Conservation (phyloP, 2,888 invertebrate genomes). For the Anthoptus insignis region DNA sequence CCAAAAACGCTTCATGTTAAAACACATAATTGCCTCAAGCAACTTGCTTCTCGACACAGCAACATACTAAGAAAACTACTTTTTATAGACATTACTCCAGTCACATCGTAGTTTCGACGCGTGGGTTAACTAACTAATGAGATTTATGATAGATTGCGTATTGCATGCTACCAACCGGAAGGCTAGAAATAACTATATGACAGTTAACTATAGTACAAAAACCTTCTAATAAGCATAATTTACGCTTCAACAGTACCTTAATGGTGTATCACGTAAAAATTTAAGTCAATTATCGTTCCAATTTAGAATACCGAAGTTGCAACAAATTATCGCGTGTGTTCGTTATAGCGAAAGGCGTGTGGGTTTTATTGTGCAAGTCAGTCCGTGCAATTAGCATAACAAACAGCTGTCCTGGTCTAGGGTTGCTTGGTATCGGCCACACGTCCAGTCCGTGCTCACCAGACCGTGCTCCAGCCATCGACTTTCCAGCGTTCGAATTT, state of each 20-base stretch:
- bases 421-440: slow-evolving; percentile 73
- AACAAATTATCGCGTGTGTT: slow-evolving; percentile 60
- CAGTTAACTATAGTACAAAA: no score
- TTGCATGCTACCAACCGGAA: slow-evolving; percentile 26
- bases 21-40: slow-evolving; percentile 1
- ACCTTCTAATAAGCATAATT: slow-evolving; percentile 9
- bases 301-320: slow-evolving; percentile 49
- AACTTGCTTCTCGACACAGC: not conserved
- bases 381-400: slow-evolving; percentile 57
- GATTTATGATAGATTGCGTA: slow-evolving; percentile 37
- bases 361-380: slow-evolving; percentile 82
- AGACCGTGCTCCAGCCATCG: slow-evolving; percentile 73
- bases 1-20: not conserved
- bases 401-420: slow-evolving; percentile 48
- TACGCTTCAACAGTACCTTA: not conserved
- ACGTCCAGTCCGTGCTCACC: slow-evolving; percentile 72
- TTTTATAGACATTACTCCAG: slow-evolving; percentile 18
- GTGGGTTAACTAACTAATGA: slow-evolving; percentile 29
- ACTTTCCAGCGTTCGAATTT: slow-evolving; percentile 62
- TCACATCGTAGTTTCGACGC: slow-evolving; percentile 2
- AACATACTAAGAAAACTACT: slow-evolving; percentile 1
- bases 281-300: slow-evolving; percentile 14
- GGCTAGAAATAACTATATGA: slow-evolving; percentile 16
- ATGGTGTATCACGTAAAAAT: slow-evolving; percentile 13
- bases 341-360: slow-evolving; percentile 64